Conservation (phyloP, 2,888 invertebrate species). For the Drosophila anomalata region DNA sequence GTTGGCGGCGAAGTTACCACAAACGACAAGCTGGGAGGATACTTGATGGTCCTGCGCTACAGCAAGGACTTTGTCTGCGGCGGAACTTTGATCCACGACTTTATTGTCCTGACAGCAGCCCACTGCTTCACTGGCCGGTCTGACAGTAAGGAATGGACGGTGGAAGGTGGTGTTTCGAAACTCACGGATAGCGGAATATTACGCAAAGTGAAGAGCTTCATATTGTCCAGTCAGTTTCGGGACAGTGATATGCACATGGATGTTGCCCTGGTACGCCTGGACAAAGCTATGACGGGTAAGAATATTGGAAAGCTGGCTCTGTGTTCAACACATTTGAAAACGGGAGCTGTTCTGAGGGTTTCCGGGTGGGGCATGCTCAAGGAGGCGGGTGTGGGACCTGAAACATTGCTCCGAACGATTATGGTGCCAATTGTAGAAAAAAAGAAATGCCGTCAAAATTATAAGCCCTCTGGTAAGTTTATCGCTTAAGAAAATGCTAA, state of each 20-base stretch:
- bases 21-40: conserved; percentile 54
- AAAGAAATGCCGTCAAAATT: conserved; percentile 33
- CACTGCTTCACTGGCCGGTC: conserved; percentile 51
- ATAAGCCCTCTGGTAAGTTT: conserved; percentile 1
- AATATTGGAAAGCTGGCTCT: conserved; percentile 21
- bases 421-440: conserved; percentile 47
- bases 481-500: background rate
- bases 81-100: conserved; percentile 45
- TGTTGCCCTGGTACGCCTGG: conserved; percentile 48
- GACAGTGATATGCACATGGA: conserved; percentile 55
- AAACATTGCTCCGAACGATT: conserved; percentile 39
- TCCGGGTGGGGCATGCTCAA: conserved; percentile 62
- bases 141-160: background rate
- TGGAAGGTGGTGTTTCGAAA: conserved; percentile 48
- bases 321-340: conserved; percentile 16
- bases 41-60: conserved; percentile 53
- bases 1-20: conserved; percentile 58
- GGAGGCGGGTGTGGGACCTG: background rate
- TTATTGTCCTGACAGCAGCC: conserved; percentile 59
- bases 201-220: conserved; percentile 12
- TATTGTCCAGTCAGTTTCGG: conserved; percentile 32
- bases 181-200: conserved; percentile 21
- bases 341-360: conserved; percentile 25
- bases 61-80: conserved; percentile 46
- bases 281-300: conserved; percentile 21